phyloP scores from a whole-genome alignment of 2,113 vertebrate genomes.

The Scortum barcoo region DNA sequence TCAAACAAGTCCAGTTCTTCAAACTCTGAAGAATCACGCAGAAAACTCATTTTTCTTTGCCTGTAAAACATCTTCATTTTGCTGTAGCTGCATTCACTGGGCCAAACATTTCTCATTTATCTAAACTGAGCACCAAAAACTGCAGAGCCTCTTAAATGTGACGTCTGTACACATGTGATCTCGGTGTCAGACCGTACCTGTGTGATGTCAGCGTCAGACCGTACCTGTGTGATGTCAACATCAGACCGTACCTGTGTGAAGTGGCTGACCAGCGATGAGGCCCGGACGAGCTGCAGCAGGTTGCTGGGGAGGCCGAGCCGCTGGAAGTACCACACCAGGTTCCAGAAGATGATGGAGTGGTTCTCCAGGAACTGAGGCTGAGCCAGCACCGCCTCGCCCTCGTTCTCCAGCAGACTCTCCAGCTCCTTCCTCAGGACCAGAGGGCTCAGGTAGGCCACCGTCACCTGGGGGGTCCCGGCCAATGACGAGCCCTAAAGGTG shows the following conservation, averaged over 20 bases:
- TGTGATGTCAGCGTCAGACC: conserved; percentile 19
- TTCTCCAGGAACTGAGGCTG: conserved; percentile 89
- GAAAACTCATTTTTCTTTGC: too few relatives aligned
- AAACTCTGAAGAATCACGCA: too few relatives aligned
- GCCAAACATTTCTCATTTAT: too few relatives aligned
- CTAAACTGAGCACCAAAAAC: too few relatives aligned
- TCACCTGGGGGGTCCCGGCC: conserved; percentile 76
- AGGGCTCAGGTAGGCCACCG: conserved; percentile 93
- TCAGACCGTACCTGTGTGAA: conserved; percentile 83
- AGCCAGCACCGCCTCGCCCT: conserved; percentile 90
- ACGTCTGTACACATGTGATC: too few relatives aligned
- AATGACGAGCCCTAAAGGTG: conserved; percentile 51
- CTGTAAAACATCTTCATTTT: too few relatives aligned
- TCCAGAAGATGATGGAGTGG: conserved; percentile 97
- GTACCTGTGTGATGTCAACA: conserved; percentile 83
- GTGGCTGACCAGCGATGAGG: conserved; percentile 79
- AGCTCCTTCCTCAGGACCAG: conserved; percentile 94
- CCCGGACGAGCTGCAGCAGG: conserved; percentile 88
- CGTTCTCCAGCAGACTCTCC: conserved; percentile 94
- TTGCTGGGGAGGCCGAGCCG: conserved; percentile 89
- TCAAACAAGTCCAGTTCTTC: too few relatives aligned
- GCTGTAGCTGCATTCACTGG: too few relatives aligned
- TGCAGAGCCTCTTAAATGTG: too few relatives aligned
- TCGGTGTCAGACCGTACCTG: too few relatives aligned
- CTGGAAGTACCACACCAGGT: conserved; percentile 96